phyloP scores from a whole-genome alignment of 2,113 vertebrate species.

The Alethe castanea region DNA sequence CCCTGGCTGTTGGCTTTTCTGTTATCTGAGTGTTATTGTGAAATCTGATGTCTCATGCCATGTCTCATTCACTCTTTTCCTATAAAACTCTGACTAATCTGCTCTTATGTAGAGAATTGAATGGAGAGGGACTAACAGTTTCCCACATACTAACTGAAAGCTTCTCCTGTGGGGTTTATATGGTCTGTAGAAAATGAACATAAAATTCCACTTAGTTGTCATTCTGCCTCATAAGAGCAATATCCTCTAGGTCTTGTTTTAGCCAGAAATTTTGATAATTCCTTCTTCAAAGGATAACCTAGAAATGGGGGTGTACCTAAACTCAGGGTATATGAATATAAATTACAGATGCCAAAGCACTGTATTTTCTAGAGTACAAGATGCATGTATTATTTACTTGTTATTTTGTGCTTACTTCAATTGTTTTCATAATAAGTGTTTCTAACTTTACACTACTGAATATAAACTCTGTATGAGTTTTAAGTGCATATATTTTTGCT shows the following conservation, averaged over 20 bases:
- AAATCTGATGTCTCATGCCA: neutral
- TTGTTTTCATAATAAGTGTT: neutral
- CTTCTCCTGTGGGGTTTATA: neutral
- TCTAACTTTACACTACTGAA: neutral
- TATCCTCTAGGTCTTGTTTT: neutral
- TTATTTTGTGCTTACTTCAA: neutral
- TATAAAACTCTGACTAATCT: neutral
- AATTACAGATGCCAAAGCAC: neutral
- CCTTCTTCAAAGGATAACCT: neutral
- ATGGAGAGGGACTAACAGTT: neutral
- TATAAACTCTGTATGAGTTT: neutral
- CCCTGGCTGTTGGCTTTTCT: conserved; percentile 32
- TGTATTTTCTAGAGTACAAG: neutral
- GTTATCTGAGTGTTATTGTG: conserved; percentile 4
- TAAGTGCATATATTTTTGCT: neutral
- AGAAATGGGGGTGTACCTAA: neutral
- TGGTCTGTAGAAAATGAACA: neutral
- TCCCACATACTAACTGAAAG: neutral
- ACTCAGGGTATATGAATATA: neutral
- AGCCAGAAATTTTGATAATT: neutral
- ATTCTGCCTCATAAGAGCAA: neutral
- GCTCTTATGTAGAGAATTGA: neutral
- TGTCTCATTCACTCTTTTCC: neutral
- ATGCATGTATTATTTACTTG: neutral
- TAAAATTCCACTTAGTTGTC: neutral